phyloP scores from a whole-genome alignment of 2,113 vertebrate species.

The Pongo abelii region DNA sequence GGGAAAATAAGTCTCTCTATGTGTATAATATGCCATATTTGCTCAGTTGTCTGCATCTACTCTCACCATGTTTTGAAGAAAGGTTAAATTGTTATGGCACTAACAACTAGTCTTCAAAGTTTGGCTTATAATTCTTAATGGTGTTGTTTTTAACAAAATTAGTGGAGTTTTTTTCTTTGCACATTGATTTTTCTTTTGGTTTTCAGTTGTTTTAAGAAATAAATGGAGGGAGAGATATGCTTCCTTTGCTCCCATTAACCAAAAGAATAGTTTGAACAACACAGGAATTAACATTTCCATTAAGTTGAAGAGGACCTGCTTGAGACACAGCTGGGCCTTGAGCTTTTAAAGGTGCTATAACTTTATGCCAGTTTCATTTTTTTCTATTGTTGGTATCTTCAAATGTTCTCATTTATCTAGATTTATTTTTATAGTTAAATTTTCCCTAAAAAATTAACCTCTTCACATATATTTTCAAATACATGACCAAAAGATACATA shows the following conservation, averaged over 20 bases:
- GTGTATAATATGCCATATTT: not conserved
- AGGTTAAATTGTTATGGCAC: not conserved
- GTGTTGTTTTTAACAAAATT: not conserved
- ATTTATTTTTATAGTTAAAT: not conserved
- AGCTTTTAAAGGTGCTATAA: not conserved
- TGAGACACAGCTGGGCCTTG: not conserved
- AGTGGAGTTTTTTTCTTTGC: not conserved
- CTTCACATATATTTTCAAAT: not conserved
- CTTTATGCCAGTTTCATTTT: not conserved
- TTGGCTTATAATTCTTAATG: not conserved
- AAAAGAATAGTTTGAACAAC: not conserved
- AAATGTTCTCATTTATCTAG: not conserved
- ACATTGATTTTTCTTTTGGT: not conserved
- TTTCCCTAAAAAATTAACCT: not conserved
- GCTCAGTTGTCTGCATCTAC: not conserved
- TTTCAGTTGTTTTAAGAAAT: not conserved
- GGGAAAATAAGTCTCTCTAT: not conserved
- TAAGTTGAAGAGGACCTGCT: not conserved
- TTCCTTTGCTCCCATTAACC: not conserved
- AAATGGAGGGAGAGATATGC: not conserved
- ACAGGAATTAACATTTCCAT: not conserved
- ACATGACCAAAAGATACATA: not conserved
- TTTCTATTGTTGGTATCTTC: not conserved
- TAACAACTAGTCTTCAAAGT: not conserved
- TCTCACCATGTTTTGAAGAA: not conserved